Evolutionary conservation across 2,888 invertebrate genomes (phyloP), one percentile per base, ranked within the genome.

Genomic region (Microctonus aethiopoides): DNA sequence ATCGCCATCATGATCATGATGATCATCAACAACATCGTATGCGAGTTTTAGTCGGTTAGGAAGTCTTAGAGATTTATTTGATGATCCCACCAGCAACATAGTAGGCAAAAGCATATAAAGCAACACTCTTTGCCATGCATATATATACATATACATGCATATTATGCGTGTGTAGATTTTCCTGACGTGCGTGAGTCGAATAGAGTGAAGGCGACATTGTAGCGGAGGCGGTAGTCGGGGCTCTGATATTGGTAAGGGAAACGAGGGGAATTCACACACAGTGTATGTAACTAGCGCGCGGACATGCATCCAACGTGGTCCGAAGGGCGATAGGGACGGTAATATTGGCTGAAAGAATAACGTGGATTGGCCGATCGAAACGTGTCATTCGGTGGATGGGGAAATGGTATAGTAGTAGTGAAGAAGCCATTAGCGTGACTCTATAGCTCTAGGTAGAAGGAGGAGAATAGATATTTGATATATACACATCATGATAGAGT

Each of bases 281-380:
- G n/a, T n/a, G n/a, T n/a, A 29, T 22, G 24, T 59, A 29, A 24
- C 39, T 39, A 68, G 51, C 63, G 60, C 56, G 61, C 57, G 60
- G 39, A 67, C 63, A 59, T 68, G 66, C 67, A 60, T 62, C 67
- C 54, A 60, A 22, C 32, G 52, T 56, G 65, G 36, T 63, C 46
- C 46, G 60, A 60, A 34, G 62, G 67, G 63, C 66, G 62, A 65
- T 32, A 61, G 68, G 68, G 64, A 64, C 64, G 68, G 61, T 7
- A 68, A 70, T 74, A 74, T 74, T 74, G 72, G 74, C 71, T 52
- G 41, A 41, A 39, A 59, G 59, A 60, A 16, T 16, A 46, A 54
- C 39, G 60, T 56, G 71, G 68, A 74, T 74, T 72, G 72, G 74
- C 70, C 59, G 71, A 62, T 65, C 67, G 52, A 59, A 68, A 67